Evolutionary conservation across 2,888 invertebrate species (phyloP).

Genomic region (Lycocerus yunnanus): DNA sequence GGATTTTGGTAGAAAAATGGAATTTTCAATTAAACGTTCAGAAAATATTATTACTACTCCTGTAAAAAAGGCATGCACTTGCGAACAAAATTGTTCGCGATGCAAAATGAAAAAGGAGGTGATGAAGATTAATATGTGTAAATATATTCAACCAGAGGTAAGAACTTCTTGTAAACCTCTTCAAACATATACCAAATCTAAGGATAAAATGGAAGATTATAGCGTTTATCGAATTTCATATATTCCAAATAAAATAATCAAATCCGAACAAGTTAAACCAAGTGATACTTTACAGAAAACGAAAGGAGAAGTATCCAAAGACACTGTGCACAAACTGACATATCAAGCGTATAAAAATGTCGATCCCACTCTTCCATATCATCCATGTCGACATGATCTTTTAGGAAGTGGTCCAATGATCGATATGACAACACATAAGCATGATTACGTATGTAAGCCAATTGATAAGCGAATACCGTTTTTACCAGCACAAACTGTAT

Average conservation of each 20-base stretch:
- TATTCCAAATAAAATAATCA: constrained; percentile 24
- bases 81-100: constrained; percentile 1
- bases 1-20: background rate
- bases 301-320: constrained; percentile 17
- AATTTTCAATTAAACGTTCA: background rate
- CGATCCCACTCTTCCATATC: constrained; percentile 55
- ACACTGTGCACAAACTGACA: constrained; percentile 62
- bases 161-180: constrained; percentile 10
- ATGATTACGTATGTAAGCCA: constrained; percentile 65
- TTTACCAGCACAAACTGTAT: constrained; percentile 54
- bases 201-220: constrained; percentile 7
- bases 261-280: constrained; percentile 39
- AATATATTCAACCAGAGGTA: constrained; percentile 15
- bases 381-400: constrained; percentile 61
- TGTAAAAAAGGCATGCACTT: background rate
- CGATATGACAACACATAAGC: constrained; percentile 66
- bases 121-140: constrained; percentile 2
- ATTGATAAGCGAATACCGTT: constrained; percentile 54
- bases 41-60: background rate
- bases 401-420: constrained; percentile 65
- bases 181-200: background rate
- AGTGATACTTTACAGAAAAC: constrained; percentile 42
- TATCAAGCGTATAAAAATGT: constrained; percentile 58
- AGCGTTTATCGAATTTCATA: constrained; percentile 24
- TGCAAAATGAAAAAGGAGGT: background rate